Percentiles rank a stretch among this genome's conserved stretches.
Conservation (phyloP, 2,113 vertebrate species). For the Halichoeres trimaculatus region DNA sequence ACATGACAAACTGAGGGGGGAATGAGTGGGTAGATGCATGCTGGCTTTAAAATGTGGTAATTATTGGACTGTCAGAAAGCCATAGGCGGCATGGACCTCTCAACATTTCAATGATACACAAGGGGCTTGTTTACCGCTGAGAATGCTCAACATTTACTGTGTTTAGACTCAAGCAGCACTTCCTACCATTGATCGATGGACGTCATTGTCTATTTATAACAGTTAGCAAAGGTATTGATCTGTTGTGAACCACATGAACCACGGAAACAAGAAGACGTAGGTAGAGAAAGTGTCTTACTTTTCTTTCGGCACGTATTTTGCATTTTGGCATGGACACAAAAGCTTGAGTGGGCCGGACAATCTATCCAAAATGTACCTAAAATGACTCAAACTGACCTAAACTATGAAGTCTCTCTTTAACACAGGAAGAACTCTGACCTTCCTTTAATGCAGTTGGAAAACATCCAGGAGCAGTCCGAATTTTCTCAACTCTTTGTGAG, state of each 20-base stretch:
- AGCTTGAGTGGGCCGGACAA: background rate
- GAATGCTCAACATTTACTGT: background rate
- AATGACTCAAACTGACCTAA: constrained; percentile 9
- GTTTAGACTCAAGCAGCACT: constrained; percentile 2
- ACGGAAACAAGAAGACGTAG: background rate
- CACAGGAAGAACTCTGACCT: background rate
- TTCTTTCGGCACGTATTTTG: background rate
- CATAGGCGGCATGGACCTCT: constrained; percentile 5
- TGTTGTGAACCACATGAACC: background rate
- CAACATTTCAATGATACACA: constrained; percentile 22
- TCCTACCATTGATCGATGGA: constrained; percentile 4
- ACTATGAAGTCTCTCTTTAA: background rate
- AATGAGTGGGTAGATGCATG: background rate
- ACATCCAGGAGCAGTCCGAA: background rate
- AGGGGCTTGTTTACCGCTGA: constrained; percentile 2
- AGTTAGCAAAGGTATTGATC: constrained; percentile 18
- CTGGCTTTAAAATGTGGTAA: constrained; percentile 8
- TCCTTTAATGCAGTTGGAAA: constrained; percentile 2
- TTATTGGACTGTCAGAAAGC: constrained; percentile 33
- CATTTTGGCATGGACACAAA: background rate
- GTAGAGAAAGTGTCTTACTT: background rate
- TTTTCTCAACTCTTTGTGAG: background rate
- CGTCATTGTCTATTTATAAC: background rate
- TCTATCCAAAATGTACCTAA: background rate
- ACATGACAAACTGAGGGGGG: constrained; percentile 15